A percentile compares a stretch with the other conserved stretches of the same genome.
These are phyloP conservation scores for Andrena camellia DNA, from an alignment of 2,888 invertebrate genomes.

Conservation along the genomic window DNA sequence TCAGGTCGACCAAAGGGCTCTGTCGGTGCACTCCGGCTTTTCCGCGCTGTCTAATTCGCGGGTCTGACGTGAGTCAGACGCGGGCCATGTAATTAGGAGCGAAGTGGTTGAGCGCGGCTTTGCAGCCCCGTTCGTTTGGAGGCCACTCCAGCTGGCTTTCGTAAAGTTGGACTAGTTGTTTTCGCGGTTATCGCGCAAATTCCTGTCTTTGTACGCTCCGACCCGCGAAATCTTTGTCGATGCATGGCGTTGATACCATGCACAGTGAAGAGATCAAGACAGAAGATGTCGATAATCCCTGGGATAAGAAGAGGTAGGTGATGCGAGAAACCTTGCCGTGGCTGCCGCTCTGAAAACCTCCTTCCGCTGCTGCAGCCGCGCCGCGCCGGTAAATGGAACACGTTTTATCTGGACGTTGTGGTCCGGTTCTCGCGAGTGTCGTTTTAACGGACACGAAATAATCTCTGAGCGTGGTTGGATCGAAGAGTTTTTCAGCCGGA, in stretches of 20 bases:
- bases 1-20: conserved; percentile 13
- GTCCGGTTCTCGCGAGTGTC: conserved; percentile 37
- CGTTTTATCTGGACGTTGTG: conserved; percentile 52
- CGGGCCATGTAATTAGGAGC: conserved; percentile 28
- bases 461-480: conserved; percentile 43
- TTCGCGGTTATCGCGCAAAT: too few species aligned
- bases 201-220: too few species aligned
- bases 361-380: background rate
- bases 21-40: conserved; percentile 2
- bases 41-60: conserved; percentile 11
- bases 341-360: too few species aligned
- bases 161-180: background rate
- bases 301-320: background rate
- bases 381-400: conserved; percentile 39
- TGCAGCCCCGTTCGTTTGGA: background rate
- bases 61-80: background rate
- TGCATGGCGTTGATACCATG: too few species aligned
- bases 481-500: conserved; percentile 45
- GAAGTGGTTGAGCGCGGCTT: conserved; percentile 1
- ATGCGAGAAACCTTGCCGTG: background rate
- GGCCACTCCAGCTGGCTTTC: background rate
- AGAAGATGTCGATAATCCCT: too few species aligned
- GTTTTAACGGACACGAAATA: conserved; percentile 58
- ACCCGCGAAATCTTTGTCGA: too few species aligned
- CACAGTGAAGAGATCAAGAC: too few species aligned